These are phyloP conservation scores for Platycnemis pennipes DNA, from an alignment of 2,888 invertebrate species.

Conservation along the genomic window DNA sequence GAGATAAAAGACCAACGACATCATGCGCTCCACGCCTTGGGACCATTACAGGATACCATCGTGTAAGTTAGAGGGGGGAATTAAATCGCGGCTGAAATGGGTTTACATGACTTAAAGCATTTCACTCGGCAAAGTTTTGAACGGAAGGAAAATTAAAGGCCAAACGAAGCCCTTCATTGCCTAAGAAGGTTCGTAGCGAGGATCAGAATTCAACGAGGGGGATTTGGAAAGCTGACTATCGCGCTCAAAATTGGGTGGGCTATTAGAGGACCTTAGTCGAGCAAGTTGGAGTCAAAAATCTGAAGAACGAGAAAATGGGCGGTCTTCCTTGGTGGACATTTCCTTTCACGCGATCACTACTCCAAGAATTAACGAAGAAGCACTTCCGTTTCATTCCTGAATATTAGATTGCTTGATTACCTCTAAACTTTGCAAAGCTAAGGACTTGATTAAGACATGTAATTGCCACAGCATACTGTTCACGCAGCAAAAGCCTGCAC, in stretches of 20 bases:
- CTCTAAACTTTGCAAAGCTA: not conserved
- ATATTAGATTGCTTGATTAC: not conserved
- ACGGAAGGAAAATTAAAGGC: not conserved
- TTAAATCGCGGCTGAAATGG: not conserved
- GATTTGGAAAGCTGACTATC: not conserved
- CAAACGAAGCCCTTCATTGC: not conserved
- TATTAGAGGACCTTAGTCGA: not conserved
- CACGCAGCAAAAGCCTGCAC: not conserved
- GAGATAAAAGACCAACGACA: not conserved
- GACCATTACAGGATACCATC: not conserved
- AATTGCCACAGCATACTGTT: not conserved
- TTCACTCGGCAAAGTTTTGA: not conserved
- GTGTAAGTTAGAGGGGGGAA: not conserved
- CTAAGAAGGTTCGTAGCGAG: not conserved
- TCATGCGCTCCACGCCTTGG: not conserved
- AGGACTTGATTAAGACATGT: not conserved
- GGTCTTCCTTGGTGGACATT: not conserved
- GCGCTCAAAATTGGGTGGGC: not conserved
- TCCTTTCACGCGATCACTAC: not conserved
- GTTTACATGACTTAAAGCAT: not conserved
- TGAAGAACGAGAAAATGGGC: not conserved
- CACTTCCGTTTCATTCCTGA: not conserved
- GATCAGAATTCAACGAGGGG: not conserved
- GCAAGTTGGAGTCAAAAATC: not conserved
- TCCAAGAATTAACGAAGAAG: not conserved